Conservation (phyloP, 2,888 invertebrate genomes). For the Listrodromus nycthemerus region DNA sequence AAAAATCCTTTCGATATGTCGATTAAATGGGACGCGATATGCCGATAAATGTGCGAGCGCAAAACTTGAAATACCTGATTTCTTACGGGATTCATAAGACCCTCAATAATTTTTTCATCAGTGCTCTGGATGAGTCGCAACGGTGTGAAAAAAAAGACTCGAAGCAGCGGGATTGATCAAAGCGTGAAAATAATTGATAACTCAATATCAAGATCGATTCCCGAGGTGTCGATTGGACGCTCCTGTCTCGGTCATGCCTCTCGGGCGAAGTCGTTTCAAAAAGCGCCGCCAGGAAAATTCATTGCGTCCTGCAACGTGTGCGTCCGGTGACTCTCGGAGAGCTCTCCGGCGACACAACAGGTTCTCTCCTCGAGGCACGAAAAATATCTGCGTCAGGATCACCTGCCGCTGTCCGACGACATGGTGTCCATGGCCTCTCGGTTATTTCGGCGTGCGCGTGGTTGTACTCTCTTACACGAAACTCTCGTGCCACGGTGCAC, state of each 20-base stretch:
- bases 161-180: neutral
- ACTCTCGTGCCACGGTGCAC: conserved; percentile 16
- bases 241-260: neutral
- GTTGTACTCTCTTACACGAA: conserved; percentile 1
- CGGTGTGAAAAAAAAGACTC: neutral
- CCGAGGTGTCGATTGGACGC: neutral
- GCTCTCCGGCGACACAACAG: conserved; percentile 33
- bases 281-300: conserved; percentile 31
- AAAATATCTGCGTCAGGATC: conserved; percentile 47
- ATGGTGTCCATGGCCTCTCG: neutral
- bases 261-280: neutral
- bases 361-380: conserved; percentile 35
- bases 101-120: neutral
- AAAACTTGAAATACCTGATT: neutral
- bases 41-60: neutral
- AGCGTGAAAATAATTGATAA: conserved; percentile 23
- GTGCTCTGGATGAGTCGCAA: neutral
- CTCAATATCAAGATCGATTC: neutral
- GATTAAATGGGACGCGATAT: neutral
- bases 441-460: conserved; percentile 38
- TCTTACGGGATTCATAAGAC: neutral
- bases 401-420: conserved; percentile 25
- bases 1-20: neutral
- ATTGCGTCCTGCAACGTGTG: conserved; percentile 39
- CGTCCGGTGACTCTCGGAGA: conserved; percentile 26